Evolutionary conservation across 2,113 vertebrate species (phyloP).

Genomic region (Salvator merianae): DNA sequence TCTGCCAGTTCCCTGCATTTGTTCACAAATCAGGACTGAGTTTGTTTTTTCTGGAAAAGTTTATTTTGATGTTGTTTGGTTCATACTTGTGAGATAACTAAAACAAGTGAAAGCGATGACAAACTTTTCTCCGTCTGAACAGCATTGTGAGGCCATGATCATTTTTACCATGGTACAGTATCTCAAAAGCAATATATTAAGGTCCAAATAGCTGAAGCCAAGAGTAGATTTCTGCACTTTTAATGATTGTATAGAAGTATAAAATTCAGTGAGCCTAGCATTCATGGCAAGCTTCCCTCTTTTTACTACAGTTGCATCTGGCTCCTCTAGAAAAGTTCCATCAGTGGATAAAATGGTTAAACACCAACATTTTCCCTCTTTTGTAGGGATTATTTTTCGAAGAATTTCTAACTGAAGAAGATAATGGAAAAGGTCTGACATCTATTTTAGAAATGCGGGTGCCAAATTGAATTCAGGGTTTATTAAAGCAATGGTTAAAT

Average conservation of each 20-base stretch:
- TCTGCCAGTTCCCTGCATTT: not conserved
- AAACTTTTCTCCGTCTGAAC: too few relatives aligned
- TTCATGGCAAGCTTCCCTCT: too few relatives aligned
- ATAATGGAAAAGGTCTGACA: conserved; percentile 52
- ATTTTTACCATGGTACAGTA: not conserved
- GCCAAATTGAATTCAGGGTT: conserved; percentile 56
- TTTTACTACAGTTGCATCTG: too few relatives aligned
- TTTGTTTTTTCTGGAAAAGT: not conserved
- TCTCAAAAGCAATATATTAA: not conserved
- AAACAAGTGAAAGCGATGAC: not conserved
- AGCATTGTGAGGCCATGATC: not conserved
- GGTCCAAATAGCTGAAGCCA: not conserved
- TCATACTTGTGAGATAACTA: not conserved
- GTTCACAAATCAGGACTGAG: not conserved
- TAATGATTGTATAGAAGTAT: too few relatives aligned
- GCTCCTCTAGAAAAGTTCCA: not conserved
- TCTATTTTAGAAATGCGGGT: conserved; percentile 55
- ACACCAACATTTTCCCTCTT: conserved; percentile 50
- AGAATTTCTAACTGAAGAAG: conserved; percentile 60
- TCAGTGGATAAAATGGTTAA: conserved; percentile 15
- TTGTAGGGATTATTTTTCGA: conserved; percentile 72
- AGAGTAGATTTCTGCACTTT: not conserved
- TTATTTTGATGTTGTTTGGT: not conserved
- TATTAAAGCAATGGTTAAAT: conserved; percentile 63
- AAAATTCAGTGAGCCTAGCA: too few relatives aligned